Conservation (phyloP, 2,113 vertebrate genomes). For the Bubo bubo region DNA sequence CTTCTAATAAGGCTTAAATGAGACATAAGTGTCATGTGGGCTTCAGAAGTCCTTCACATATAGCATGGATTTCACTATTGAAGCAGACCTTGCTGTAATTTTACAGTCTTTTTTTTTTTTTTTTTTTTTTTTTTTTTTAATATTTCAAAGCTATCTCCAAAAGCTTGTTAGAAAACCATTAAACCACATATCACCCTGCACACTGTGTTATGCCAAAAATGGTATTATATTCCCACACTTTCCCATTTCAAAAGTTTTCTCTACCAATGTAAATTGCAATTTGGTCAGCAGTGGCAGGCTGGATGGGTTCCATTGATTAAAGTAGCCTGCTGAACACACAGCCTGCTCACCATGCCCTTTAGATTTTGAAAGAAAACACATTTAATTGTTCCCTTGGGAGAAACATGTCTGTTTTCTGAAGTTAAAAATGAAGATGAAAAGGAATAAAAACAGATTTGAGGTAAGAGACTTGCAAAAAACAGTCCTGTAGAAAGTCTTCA, state of each 20-base stretch:
- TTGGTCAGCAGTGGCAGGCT: constrained; percentile 45
- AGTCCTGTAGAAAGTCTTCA: background rate
- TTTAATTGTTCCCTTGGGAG: constrained; percentile 75
- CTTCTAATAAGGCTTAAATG: background rate
- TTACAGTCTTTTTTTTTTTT: too few species aligned
- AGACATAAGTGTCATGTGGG: background rate
- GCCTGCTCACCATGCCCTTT: constrained; percentile 61
- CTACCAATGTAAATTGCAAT: constrained; percentile 31
- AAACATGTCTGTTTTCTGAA: constrained; percentile 69
- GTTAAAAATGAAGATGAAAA: constrained; percentile 56
- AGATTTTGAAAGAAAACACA: constrained; percentile 71
- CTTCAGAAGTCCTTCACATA: background rate
- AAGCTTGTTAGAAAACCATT: constrained; percentile 31
- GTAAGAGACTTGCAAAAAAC: background rate
- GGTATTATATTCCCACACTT: background rate
- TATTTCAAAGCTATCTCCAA: background rate
- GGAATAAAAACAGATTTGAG: constrained; percentile 22
- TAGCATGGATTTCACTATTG: background rate
- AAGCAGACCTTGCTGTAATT: background rate
- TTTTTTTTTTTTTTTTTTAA: background rate
- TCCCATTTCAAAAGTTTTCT: background rate
- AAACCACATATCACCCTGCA: background rate
- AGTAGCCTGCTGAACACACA: constrained; percentile 57
- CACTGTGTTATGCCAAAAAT: constrained; percentile 12
- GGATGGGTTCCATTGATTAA: constrained; percentile 66